Conservation (phyloP, 2,113 vertebrate genomes). For the Motacilla tschutschensis region DNA sequence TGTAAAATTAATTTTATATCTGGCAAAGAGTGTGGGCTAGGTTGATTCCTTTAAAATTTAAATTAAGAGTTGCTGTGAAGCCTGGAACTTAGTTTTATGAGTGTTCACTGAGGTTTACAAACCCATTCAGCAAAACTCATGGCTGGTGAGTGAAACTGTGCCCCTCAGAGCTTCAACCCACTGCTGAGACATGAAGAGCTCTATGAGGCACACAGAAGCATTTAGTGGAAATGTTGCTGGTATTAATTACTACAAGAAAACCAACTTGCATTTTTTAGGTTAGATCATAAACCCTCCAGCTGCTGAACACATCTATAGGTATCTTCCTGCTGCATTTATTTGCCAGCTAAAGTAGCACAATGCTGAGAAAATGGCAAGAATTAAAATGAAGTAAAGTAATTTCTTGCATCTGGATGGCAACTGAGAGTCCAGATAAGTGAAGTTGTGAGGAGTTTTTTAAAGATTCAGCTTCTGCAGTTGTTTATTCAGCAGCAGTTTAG, state of each 20-base stretch:
- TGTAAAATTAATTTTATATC: background rate
- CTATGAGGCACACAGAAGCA: constrained; percentile 35
- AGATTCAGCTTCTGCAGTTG: background rate
- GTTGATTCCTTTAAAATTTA: background rate
- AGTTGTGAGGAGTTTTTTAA: constrained; percentile 13
- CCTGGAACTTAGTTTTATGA: constrained; percentile 37
- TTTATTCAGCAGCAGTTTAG: constrained; percentile 29
- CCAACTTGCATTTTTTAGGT: constrained; percentile 56
- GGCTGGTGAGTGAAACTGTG: constrained; percentile 31
- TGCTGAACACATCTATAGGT: constrained; percentile 55
- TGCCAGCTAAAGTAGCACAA: constrained; percentile 17
- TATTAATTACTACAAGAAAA: constrained; percentile 66
- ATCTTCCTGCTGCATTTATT: constrained; percentile 46
- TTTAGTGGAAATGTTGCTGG: constrained; percentile 55
- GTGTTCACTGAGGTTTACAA: constrained; percentile 27
- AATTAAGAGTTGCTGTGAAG: background rate
- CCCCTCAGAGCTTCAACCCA: constrained; percentile 41
- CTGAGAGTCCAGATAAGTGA: constrained; percentile 50
- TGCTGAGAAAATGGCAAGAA: constrained; percentile 51
- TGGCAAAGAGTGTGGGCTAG: background rate
- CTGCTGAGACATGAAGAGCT: constrained; percentile 42
- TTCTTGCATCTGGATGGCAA: constrained; percentile 44
- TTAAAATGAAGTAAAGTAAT: constrained; percentile 46
- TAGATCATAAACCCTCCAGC: constrained; percentile 58
- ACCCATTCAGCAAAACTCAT: constrained; percentile 30